A percentile compares a stretch with the other conserved stretches of the same genome.
phyloP scores from a whole-genome alignment of 2,888 invertebrate genomes.

The Andrena camellia region DNA sequence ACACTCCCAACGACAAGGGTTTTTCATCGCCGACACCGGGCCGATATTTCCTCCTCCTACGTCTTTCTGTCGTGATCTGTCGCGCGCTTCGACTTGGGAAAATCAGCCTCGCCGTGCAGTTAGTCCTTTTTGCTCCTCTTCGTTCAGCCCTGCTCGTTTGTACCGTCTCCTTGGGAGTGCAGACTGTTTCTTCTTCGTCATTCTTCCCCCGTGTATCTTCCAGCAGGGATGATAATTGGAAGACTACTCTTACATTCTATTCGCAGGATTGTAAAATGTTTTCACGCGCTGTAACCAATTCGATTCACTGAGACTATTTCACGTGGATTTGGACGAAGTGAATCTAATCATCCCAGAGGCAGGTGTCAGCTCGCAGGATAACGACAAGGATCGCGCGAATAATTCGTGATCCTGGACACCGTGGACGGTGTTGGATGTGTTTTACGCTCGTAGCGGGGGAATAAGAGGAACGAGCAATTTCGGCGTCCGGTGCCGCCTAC shows the following conservation, averaged over 20 bases:
- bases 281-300: too few species aligned
- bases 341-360: background rate
- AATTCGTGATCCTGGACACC: constrained; percentile 36
- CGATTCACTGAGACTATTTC: too few species aligned
- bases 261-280: too few species aligned
- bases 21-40: constrained; percentile 68
- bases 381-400: constrained; percentile 38
- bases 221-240: too few species aligned
- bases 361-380: background rate
- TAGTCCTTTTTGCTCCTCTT: background rate
- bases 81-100: constrained; percentile 4
- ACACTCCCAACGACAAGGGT: constrained; percentile 69
- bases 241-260: too few species aligned
- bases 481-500: constrained; percentile 72
- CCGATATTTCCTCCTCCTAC: constrained; percentile 34
- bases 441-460: constrained; percentile 37
- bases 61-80: constrained; percentile 14
- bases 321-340: too few species aligned
- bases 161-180: background rate
- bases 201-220: too few species aligned
- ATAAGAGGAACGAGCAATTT: constrained; percentile 69
- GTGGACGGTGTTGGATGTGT: constrained; percentile 37
- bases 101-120: background rate
- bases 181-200: too few species aligned
- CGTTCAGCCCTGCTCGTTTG: background rate